phyloP scores from a whole-genome alignment of 1,140 invertebrate genomes.

The Drosophila pachea region DNA sequence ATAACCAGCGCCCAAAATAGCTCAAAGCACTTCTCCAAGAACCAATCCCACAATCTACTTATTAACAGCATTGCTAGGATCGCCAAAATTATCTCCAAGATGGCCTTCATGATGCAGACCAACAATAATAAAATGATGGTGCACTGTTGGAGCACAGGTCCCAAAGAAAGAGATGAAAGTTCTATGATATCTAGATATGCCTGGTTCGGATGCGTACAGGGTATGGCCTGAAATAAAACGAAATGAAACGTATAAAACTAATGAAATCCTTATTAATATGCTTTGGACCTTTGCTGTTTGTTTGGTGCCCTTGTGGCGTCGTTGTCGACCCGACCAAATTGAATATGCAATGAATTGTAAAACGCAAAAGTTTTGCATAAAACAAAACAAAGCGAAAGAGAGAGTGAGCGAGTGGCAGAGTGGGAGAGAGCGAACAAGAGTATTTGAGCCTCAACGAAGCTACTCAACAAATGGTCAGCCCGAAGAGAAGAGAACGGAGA shows the following conservation, averaged over 20 bases:
- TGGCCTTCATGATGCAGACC: no score
- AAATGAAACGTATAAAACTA: conserved; percentile 70
- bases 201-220: not conserved
- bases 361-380: conserved; percentile 76
- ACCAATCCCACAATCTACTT: no score
- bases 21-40: no score
- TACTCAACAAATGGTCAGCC: conserved; percentile 58
- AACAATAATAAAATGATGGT: no score
- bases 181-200: no score
- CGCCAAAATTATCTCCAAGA: no score
- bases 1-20: no score
- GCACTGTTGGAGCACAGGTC: no score
- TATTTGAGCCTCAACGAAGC: conserved; percentile 13
- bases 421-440: conserved; percentile 14
- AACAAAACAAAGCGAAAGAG: conserved; percentile 41
- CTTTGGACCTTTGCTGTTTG: conserved; percentile 73
- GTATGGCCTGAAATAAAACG: conserved; percentile 25
- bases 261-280: conserved; percentile 78
- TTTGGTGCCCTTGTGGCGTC: conserved; percentile 55
- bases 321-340: conserved; percentile 60
- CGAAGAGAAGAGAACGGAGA: conserved; percentile 30
- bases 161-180: not conserved
- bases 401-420: no score
- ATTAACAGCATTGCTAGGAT: no score
- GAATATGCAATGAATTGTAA: conserved; percentile 78